phyloP scores from a whole-genome alignment of 2,888 invertebrate species.

The Diloba caeruleocephala region DNA sequence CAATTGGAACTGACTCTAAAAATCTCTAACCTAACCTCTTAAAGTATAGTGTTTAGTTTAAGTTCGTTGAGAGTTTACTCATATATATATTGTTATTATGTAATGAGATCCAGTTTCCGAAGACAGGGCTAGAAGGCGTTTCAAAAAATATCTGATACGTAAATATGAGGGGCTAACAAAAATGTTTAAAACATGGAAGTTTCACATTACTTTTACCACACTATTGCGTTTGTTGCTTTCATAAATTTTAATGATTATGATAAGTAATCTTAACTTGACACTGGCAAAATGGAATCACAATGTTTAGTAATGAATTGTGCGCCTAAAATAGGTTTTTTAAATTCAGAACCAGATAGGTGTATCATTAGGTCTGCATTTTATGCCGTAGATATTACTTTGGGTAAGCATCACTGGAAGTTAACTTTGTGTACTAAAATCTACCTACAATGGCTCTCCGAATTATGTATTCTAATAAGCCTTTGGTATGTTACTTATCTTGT shows the following conservation, averaged over 20 bases:
- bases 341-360: conserved; percentile 16
- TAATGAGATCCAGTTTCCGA: conserved; percentile 34
- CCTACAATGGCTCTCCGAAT: conserved; percentile 27
- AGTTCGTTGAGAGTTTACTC: conserved; percentile 10
- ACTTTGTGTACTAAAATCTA: conserved; percentile 44
- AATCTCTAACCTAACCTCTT: no score
- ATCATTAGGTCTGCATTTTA: conserved; percentile 21
- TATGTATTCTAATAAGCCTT: conserved; percentile 37
- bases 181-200: conserved; percentile 23
- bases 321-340: conserved; percentile 22
- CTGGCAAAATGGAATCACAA: no score
- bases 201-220: conserved; percentile 29
- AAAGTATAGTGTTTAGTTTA: no score
- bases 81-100: conserved; percentile 28
- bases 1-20: conserved; percentile 6
- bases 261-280: no score
- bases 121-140: conserved; percentile 33
- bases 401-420: conserved; percentile 7
- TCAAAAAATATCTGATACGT: conserved; percentile 28
- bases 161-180: conserved; percentile 13
- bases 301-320: conserved; percentile 25
- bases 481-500: conserved; percentile 9
- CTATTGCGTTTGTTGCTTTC: conserved; percentile 27
- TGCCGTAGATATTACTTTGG: conserved; percentile 16
- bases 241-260: conserved; percentile 34